phyloP scores from a whole-genome alignment of 2,797 vertebrate genomes.

The Sebastes cheni region DNA sequence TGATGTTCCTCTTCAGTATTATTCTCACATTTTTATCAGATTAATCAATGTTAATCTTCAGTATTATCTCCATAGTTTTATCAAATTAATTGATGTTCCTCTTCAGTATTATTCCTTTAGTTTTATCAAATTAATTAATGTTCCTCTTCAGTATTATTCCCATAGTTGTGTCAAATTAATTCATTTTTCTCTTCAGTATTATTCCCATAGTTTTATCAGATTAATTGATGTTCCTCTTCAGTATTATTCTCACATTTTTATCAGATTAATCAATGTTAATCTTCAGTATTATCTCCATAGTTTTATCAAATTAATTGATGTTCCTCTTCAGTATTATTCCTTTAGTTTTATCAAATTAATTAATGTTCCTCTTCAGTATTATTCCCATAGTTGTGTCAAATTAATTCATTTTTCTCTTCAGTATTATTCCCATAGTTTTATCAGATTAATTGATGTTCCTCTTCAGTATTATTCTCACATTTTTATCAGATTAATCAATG shows the following conservation, averaged over 20 bases:
- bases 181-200: no score
- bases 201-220: fast-evolving
- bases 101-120: no score
- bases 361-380: fast-evolving
- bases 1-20: fast-evolving
- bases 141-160: no score
- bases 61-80: no score
- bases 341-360: no score
- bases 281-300: fast-evolving
- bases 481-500: fast-evolving
- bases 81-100: no score
- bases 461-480: no score
- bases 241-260: fast-evolving
- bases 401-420: no score
- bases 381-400: no score
- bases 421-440: fast-evolving
- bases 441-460: fast-evolving
- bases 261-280: fast-evolving
- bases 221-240: fast-evolving
- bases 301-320: fast-evolving
- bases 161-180: fast-evolving
- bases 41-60: fast-evolving
- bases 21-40: fast-evolving
- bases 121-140: no score
- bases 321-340: no score